Percentiles rank a stretch among this genome's conserved stretches.
These are phyloP conservation scores for Prietella phreatophila DNA, from an alignment of 2,113 vertebrate genomes.

Conservation along the genomic window DNA sequence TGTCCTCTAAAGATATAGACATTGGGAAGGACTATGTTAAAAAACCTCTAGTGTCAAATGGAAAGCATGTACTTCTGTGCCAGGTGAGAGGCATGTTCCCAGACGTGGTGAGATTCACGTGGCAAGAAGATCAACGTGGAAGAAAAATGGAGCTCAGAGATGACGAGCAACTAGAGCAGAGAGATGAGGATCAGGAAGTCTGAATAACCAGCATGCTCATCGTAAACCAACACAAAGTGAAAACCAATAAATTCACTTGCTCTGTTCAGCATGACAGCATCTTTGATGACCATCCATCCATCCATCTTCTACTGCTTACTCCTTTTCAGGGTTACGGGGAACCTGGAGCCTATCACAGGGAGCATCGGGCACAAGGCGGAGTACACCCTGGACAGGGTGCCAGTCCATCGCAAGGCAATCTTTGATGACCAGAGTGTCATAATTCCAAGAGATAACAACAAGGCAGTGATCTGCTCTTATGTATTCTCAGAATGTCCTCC, in stretches of 20 bases:
- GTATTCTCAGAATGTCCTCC: background rate
- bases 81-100: constrained; percentile 51
- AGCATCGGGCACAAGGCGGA: no score
- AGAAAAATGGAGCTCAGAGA: rapidly evolving
- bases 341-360: no score
- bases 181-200: background rate
- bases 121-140: background rate
- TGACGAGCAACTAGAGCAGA: constrained; percentile 3
- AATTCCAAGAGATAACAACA: background rate
- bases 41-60: constrained; percentile 1
- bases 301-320: no score
- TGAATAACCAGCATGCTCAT: constrained; percentile 29
- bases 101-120: constrained; percentile 37
- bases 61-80: constrained; percentile 25
- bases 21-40: background rate
- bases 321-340: no score
- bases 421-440: background rate
- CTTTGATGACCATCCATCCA: background rate
- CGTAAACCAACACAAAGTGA: background rate
- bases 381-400: no score
- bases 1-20: background rate
- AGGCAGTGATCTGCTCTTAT: background rate
- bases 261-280: constrained; percentile 13
- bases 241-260: background rate
- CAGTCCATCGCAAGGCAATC: background rate